A percentile compares a stretch with the other conserved stretches of the same genome.
phyloP scores from a whole-genome alignment of 2,888 invertebrate genomes.

The Abrostola triplasia region DNA sequence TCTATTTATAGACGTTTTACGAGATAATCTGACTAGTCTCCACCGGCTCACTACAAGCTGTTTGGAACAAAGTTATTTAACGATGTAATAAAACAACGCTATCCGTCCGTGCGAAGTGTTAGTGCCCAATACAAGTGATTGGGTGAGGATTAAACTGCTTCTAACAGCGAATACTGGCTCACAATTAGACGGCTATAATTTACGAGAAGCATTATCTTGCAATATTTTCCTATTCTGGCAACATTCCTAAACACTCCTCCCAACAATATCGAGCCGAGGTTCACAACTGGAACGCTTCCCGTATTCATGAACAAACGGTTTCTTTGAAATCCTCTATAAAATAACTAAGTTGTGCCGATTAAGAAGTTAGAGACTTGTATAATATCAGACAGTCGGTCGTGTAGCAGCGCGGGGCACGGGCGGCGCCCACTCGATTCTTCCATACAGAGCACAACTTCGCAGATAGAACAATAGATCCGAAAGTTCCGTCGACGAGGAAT shows the following conservation, averaged over 20 bases:
- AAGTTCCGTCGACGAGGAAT: conserved; percentile 50
- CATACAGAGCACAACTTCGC: conserved; percentile 44
- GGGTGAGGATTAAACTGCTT: conserved; percentile 29
- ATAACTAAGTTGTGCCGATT: conserved; percentile 40
- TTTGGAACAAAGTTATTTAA: conserved; percentile 36
- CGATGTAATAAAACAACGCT: conserved; percentile 32
- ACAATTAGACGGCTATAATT: conserved; percentile 34
- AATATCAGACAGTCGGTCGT: conserved; percentile 42
- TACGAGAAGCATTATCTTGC: conserved; percentile 34
- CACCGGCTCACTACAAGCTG: conserved; percentile 11
- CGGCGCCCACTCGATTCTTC: conserved; percentile 30
- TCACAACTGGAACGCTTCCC: conserved; percentile 35
- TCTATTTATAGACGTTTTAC: conserved; percentile 20
- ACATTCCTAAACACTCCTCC: conserved; percentile 39
- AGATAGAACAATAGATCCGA: conserved; percentile 55
- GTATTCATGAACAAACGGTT: conserved; percentile 41
- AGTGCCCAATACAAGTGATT: conserved; percentile 42
- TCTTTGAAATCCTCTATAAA: conserved; percentile 32
- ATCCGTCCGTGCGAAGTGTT: conserved; percentile 9
- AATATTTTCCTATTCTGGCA: conserved; percentile 46
- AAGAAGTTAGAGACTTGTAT: conserved; percentile 48
- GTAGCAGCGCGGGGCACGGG: conserved; percentile 1
- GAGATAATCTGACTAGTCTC: conserved; percentile 8
- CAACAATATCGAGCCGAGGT: conserved; percentile 24
- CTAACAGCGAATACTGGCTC: conserved; percentile 14